Conservation (phyloP, 2,113 vertebrate genomes). For the Hypocryptadius cinnamomeus region DNA sequence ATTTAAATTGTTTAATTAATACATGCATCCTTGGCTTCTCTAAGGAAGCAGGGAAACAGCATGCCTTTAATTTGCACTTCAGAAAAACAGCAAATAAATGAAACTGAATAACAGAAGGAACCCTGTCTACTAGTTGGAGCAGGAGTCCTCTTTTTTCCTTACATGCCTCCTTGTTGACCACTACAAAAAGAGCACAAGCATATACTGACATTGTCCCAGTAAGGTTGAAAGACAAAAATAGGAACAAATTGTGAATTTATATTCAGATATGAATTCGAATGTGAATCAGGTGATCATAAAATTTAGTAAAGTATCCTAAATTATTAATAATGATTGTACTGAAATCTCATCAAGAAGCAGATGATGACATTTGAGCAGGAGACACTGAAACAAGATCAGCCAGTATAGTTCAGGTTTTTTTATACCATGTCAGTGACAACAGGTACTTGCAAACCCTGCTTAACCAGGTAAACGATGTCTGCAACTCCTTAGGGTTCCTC, state of each 20-base stretch:
- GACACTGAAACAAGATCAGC: not conserved
- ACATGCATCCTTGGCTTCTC: not conserved
- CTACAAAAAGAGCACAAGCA: not conserved
- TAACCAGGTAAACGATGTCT: not conserved
- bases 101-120: not conserved
- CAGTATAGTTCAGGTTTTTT: not conserved
- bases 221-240: not conserved
- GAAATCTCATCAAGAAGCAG: not conserved
- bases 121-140: not conserved
- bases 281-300: not conserved
- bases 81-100: not conserved
- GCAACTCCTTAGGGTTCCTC: not conserved
- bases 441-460: not conserved
- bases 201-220: not conserved
- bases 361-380: not conserved
- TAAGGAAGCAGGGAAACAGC: not conserved
- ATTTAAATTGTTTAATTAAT: not conserved
- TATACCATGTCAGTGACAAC: not conserved
- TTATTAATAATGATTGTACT: not conserved
- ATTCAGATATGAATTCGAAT: not conserved
- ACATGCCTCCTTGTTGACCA: not conserved
- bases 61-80: not conserved
- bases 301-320: not conserved
- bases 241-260: not conserved
- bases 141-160: not conserved